Conservation (phyloP, 1,140 invertebrate genomes). For the Bactericera cockerelli region DNA sequence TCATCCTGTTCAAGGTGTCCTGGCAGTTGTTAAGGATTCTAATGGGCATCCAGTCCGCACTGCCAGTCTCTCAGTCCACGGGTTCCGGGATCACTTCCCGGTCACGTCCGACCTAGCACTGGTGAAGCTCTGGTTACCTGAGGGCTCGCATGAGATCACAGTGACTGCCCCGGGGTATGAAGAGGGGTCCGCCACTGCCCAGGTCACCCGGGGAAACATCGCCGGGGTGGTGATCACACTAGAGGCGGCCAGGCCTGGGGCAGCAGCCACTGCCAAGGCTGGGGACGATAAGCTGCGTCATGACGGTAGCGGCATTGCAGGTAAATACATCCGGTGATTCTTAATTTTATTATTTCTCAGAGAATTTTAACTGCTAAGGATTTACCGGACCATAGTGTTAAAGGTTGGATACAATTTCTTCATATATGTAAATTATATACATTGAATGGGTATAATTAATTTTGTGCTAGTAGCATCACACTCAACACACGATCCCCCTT, state of each 20-base stretch:
- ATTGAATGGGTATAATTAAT: too few relatives aligned
- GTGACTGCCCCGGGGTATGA: neutral
- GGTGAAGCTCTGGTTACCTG: neutral
- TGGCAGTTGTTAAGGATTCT: neutral
- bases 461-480: too few relatives aligned
- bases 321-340: too few relatives aligned
- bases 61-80: neutral
- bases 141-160: neutral
- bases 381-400: too few relatives aligned
- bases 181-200: neutral
- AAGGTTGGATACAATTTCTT: too few relatives aligned
- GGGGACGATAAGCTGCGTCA: too few relatives aligned
- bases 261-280: neutral
- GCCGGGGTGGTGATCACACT: neutral
- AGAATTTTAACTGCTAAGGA: too few relatives aligned
- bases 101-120: neutral
- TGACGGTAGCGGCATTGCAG: neutral
- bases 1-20: neutral
- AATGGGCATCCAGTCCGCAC: neutral
- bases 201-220: neutral
- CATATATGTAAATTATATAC: too few relatives aligned
- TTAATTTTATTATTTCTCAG: too few relatives aligned
- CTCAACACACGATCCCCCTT: too few relatives aligned
- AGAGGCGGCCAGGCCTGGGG: neutral
- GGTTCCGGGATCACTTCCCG: neutral